Base-by-base conservation (phyloP, 2,888 invertebrate genomes). In the Crossocerus cetratus region DNA sequence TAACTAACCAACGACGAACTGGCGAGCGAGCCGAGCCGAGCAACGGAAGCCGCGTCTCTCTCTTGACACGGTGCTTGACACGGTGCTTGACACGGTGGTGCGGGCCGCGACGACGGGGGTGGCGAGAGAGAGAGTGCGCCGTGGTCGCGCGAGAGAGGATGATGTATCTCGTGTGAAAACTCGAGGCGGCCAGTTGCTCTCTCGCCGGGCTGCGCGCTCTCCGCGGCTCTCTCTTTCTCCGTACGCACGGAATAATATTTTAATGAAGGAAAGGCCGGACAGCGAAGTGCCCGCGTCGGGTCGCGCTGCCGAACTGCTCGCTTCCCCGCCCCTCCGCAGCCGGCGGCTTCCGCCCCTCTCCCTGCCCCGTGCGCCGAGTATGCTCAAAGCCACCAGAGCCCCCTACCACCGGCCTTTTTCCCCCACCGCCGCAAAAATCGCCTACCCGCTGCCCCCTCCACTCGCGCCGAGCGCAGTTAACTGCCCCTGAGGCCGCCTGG, bases 231-330 rank as follows among this genome's bases (percentile, higher is more conserved):
- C 82, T 84, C 78, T 71, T 78, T 77, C 62, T 76, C 76, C 49
- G 49, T 66, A 79, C 79, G 76, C 86, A 83, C 84, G 79, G 86
- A 86, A 85, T 87, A 87, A 88, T 89, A 89, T 89, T 89, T 89
- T 89, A 90, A 89, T 90, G 87, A 89, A 87, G 87, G 87, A 88
- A 89, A 89, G 87, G 88, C 88, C 89, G 89, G 89, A 89, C 89
- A 89, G 89, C 90, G 90, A 89, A 89, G 90, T 90, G 89, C 89
- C 90, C 90, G 87, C 88, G 88, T 89, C 89, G 90, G 89, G 89
- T 89, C 87, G 89, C 89, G 88, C 89, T 88, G 90, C 89, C 89
- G 88, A 90, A 90, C 90, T 90, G 90, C 76, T 86, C 85, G 86
- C 85, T 89, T 80, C 89, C 88, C 90, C 89, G 89, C 90, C 90